phyloP scores from a whole-genome alignment of 2,113 vertebrate species.

The Pedetes capensis region DNA sequence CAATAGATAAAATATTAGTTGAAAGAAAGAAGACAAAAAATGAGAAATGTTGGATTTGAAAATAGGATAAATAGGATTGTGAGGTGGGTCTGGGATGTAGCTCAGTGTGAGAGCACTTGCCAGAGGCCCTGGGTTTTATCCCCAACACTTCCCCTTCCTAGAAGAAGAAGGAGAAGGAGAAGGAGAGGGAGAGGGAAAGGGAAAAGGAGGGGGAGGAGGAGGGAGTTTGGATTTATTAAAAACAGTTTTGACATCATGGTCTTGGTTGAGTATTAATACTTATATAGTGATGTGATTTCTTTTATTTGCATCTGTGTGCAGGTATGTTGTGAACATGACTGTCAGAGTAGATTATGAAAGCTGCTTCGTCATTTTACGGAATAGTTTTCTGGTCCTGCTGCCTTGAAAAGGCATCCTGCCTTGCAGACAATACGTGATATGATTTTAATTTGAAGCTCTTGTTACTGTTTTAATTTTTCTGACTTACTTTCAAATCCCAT shows the following conservation, averaged over 20 bases:
- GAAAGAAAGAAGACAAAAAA: neutral
- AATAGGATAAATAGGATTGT: neutral
- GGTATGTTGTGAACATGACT: neutral
- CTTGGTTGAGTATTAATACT: neutral
- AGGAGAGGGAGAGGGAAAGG: neutral
- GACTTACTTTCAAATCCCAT: neutral
- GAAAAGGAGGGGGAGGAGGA: neutral
- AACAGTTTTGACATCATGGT: neutral
- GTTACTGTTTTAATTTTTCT: neutral
- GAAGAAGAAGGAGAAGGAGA: neutral
- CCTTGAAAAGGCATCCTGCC: neutral
- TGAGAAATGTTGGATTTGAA: neutral
- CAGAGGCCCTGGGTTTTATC: neutral
- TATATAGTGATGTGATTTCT: neutral
- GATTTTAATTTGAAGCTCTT: constrained; percentile 31
- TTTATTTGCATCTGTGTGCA: neutral
- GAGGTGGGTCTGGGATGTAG: neutral
- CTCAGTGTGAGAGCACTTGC: neutral
- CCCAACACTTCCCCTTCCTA: neutral
- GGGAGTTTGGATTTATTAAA: neutral
- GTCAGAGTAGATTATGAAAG: neutral
- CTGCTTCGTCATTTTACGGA: neutral
- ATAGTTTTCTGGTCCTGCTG: neutral
- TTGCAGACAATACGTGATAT: neutral
- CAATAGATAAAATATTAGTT: neutral